phyloP scores from a whole-genome alignment of 2,113 vertebrate species.

The Notothenia coriiceps region DNA sequence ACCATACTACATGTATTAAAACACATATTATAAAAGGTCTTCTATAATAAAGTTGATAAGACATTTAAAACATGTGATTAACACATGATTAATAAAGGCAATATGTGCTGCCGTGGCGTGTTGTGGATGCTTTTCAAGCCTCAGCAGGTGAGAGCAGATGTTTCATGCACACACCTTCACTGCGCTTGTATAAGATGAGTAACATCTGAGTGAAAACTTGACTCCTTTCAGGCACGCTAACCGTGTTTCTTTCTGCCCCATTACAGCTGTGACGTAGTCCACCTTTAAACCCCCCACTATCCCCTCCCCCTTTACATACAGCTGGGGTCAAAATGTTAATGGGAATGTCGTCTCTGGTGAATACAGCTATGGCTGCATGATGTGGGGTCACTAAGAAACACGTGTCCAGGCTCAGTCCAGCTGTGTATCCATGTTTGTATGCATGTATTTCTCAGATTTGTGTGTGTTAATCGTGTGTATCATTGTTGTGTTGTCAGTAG shows the following conservation, averaged over 20 bases:
- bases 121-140: neutral
- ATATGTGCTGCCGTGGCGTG: neutral
- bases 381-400: conserved; percentile 29
- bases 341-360: conserved; percentile 44
- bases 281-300: conserved; percentile 22
- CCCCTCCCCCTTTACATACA: conserved; percentile 6
- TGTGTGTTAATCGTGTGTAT: conserved; percentile 1
- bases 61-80: neutral
- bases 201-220: conserved; percentile 45
- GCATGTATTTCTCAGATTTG: conserved; percentile 2
- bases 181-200: conserved; percentile 36
- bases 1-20: no score
- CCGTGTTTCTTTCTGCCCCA: conserved; percentile 18
- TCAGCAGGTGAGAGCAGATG: conserved; percentile 37
- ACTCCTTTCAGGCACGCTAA: neutral
- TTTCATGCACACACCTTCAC: conserved; percentile 40
- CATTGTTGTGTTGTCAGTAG: no score
- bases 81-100: neutral
- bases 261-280: conserved; percentile 21
- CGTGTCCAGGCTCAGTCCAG: neutral
- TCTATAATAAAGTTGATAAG: neutral
- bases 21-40: neutral
- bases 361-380: conserved; percentile 30
- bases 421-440: conserved; percentile 15
- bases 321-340: conserved; percentile 49